Evolutionary conservation across 2,797 vertebrate genomes (phyloP), one percentile per base, ranked within the genome.

Genomic region (Momotus momota): DNA sequence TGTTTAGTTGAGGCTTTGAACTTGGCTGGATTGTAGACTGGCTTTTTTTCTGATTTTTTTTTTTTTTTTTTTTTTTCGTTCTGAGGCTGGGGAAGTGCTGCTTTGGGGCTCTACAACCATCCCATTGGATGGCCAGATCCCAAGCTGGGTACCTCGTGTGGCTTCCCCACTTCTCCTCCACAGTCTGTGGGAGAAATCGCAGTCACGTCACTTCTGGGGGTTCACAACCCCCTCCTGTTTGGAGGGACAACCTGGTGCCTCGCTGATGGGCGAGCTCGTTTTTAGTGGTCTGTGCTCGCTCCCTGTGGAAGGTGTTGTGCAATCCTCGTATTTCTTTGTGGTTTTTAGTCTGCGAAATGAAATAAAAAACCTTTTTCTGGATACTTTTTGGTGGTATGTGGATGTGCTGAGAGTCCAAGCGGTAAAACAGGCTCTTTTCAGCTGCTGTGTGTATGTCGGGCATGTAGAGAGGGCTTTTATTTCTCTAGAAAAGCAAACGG

Each of bases 181-280:
- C 15, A 25, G 7, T 9, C 57, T 14, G 55, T 1, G 57, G 57
- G 16, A 49, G 35, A 38, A 40, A 26, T 26, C 17, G 3, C 33
- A 10, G 5, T 21, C 0, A 1, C 8, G 2, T 29, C 25, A 2
- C 22, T 38, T 23, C 22, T 51, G 26, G 2, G 1, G 2, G 1
- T n/a, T 33, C 33, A 3, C 48, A 41, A 1, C 62, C 1, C 2
- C 18, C 7, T 23, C 22, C 60, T 14, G 35, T 69, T 5, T 13
- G 14, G 40, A 46, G 43, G 54, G 55, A 22, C 0, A 1, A 4
- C 12, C 26, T 3, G 33, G 22, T 48, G 46, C 66, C 51, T 52
- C 1, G 1, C 14, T 17, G 49, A 12, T 25, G 82, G 62, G 35
- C 4, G 5, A 66, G 57, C 54, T 85, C 0, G 0, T 52, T 49